Percentiles rank a stretch among this genome's conserved stretches.
Evolutionary conservation across 2,113 vertebrate genomes (phyloP).

Genomic region (Lonchura striata): DNA sequence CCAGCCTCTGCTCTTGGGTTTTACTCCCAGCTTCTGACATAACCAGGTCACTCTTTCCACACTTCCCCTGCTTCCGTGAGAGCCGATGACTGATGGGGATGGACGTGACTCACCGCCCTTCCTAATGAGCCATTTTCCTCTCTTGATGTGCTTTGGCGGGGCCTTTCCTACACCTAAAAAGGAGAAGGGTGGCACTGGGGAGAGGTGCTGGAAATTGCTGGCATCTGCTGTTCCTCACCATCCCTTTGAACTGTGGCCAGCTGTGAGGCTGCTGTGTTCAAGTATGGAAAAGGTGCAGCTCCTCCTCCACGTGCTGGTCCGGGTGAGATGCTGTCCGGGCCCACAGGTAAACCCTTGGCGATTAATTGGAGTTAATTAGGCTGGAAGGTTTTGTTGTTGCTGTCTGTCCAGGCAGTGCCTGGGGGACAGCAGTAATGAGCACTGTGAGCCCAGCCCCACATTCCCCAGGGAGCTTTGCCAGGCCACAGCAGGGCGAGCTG

Average conservation of each 20-base stretch:
- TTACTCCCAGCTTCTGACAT: slow-evolving; percentile 29
- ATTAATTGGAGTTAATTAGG: slow-evolving; percentile 39
- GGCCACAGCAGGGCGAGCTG: neutral
- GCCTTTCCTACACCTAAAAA: neutral
- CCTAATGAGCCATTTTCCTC: neutral
- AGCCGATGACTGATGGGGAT: neutral
- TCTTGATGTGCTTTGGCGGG: neutral
- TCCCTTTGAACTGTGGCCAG: slow-evolving; percentile 2
- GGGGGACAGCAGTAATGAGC: neutral
- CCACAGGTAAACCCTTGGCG: neutral
- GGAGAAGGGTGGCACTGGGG: slow-evolving; percentile 15
- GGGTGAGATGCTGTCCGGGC: neutral
- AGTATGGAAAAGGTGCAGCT: neutral
- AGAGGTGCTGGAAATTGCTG: neutral
- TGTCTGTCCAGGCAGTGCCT: neutral
- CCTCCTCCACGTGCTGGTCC: neutral
- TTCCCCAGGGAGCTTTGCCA: neutral
- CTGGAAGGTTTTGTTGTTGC: neutral
- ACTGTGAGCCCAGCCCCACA: neutral
- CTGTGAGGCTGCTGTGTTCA: neutral
- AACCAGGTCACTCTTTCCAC: slow-evolving; percentile 62
- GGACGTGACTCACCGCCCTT: slow-evolving; percentile 27
- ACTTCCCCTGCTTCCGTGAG: neutral
- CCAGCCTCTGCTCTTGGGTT: neutral
- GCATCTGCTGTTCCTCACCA: neutral